phyloP scores from a whole-genome alignment of 1,140 invertebrate species.

The Tetragnatha versicolor region DNA sequence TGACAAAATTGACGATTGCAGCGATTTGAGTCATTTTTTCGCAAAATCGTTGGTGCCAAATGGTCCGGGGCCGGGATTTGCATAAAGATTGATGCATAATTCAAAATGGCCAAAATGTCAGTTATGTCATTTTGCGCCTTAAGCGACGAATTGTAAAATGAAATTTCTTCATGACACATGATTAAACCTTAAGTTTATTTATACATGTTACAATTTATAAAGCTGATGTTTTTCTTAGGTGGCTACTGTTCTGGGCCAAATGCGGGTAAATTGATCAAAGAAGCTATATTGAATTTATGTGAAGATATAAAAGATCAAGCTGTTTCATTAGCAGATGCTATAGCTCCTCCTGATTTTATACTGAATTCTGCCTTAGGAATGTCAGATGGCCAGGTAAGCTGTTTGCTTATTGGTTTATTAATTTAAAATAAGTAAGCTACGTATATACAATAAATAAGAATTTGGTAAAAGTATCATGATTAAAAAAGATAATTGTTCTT shows the following conservation, averaged over 20 bases:
- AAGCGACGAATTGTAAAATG: no score
- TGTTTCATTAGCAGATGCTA: slow-evolving; percentile 79
- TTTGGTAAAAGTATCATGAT: neutral
- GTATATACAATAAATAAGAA: neutral
- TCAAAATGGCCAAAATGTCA: no score
- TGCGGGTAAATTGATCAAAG: slow-evolving; percentile 53
- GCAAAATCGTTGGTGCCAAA: no score
- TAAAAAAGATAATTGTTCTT: no score
- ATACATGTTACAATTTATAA: neutral
- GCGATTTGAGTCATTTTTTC: no score
- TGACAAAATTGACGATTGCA: no score
- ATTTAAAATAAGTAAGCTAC: no score
- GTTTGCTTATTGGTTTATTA: no score
- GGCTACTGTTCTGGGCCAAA: slow-evolving; percentile 38
- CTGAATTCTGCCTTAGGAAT: slow-evolving; percentile 80
- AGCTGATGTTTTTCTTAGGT: slow-evolving; percentile 12
- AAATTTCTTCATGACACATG: no score
- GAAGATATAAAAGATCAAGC: slow-evolving; percentile 74
- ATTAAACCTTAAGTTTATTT: neutral
- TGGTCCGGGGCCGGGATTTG: no score
- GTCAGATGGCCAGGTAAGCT: slow-evolving; percentile 68
- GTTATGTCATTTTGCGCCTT: no score
- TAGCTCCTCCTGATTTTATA: slow-evolving; percentile 91
- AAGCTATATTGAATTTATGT: slow-evolving; percentile 72
- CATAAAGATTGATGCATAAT: no score